A percentile compares a stretch with the other conserved stretches of the same genome.
These are phyloP conservation scores for Bucorvus abyssinicus DNA, from an alignment of 2,797 vertebrate species.

Conservation along the genomic window DNA sequence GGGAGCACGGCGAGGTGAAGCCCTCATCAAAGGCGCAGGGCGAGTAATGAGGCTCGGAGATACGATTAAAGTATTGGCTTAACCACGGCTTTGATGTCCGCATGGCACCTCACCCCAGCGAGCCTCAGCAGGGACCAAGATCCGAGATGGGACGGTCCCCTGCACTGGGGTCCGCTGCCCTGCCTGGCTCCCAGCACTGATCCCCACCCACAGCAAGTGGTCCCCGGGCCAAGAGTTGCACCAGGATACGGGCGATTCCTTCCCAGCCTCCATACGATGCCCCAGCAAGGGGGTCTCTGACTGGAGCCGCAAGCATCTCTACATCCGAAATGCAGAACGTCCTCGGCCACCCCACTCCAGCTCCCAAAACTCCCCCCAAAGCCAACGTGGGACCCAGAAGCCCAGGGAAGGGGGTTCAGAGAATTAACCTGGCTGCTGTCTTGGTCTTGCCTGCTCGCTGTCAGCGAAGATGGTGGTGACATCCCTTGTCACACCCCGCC, in stretches of 20 bases:
- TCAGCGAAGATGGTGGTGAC: background rate
- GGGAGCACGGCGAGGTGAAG: conserved; percentile 70
- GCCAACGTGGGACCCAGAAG: fast-evolving
- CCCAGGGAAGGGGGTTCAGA: background rate
- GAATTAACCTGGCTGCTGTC: background rate
- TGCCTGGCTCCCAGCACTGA: background rate
- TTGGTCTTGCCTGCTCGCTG: background rate
- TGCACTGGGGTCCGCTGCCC: background rate
- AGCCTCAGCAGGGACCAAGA: background rate
- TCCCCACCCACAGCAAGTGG: background rate
- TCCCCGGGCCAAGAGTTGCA: background rate
- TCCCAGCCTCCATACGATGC: fast-evolving
- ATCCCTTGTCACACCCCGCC: background rate
- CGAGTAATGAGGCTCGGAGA: conserved; percentile 78
- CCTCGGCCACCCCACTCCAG: background rate
- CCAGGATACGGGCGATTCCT: background rate
- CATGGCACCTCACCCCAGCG: conserved; percentile 75
- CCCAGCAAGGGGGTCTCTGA: background rate
- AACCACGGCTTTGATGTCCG: conserved; percentile 85
- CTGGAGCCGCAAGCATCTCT: background rate
- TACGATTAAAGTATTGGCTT: conserved; percentile 82
- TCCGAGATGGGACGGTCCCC: background rate
- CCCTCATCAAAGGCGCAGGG: conserved; percentile 80
- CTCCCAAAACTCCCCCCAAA: background rate
- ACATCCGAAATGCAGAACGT: background rate